Conservation (phyloP, 2,888 invertebrate genomes). For the Boloria selene region DNA sequence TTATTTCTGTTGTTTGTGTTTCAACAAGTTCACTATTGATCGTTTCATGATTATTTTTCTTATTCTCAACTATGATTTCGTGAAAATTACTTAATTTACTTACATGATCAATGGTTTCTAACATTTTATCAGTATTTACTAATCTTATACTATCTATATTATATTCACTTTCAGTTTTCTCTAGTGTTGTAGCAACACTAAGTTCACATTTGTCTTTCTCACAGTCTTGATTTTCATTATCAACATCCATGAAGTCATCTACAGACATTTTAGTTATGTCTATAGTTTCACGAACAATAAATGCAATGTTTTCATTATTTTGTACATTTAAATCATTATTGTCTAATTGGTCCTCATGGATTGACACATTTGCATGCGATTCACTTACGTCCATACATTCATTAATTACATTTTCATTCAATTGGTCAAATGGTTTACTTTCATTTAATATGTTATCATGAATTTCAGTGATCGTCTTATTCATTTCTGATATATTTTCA, state of each 20-base stretch:
- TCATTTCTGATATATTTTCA: conserved; percentile 23
- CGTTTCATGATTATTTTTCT: background rate
- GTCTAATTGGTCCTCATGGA: conserved; percentile 30
- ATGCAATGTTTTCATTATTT: background rate
- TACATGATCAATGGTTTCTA: background rate
- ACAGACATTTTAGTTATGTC: conserved; percentile 7
- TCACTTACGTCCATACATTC: conserved; percentile 17
- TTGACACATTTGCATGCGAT: conserved; percentile 1
- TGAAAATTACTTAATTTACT: background rate
- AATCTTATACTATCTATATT: background rate
- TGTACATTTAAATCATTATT: conserved; percentile 6
- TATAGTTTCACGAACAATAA: background rate
- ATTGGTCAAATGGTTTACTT: too few species aligned
- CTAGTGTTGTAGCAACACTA: background rate
- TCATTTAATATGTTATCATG: background rate
- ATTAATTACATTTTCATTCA: background rate
- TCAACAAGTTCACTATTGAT: background rate
- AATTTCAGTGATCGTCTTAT: background rate
- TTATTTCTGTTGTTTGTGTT: too few species aligned
- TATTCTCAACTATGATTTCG: background rate
- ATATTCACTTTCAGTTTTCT: background rate
- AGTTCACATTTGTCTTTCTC: background rate
- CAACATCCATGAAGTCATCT: background rate
- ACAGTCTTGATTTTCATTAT: background rate
- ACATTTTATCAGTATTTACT: background rate